Base-by-base conservation (phyloP, 2,797 vertebrate genomes). In the Periparus ater region DNA sequence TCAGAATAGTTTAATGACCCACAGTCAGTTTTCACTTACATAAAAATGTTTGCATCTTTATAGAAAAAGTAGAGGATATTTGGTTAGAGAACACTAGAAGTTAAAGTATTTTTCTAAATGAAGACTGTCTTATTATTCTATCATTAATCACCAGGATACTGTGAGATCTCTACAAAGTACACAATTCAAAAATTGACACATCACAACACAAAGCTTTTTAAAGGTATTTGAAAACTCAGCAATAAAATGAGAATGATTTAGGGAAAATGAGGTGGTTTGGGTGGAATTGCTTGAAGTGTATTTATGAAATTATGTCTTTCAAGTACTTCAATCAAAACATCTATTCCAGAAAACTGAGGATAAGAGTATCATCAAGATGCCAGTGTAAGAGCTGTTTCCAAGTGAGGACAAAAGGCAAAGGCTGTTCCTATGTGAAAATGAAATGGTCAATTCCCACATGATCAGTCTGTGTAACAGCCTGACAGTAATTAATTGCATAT, bases 201-300 rank as follows among this genome's bases (percentile, higher is more conserved):
- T 38, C 78, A 77, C 72, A 91, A 91, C 30, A n/a, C 44, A 62
- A 55, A 65, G 44, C 34, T 71, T 96, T 96, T 90, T 84, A 96
- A 96, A 83, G 54, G 26, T 72, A 95, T 94, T 71, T 96, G 71
- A 88, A 87, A 96, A 86, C 87, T 96, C 70, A 92, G 68, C 75
- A 94, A 92, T 60, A 66, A 67, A 95, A 94, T 84, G 30, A 88
- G 55, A 95, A 90, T 53, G 48, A 82, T 68, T 94, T 94, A 65
- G 62, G 50, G 22, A 86, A 32, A 44, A 93, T 89, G 40, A 91
- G 55, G 60, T 78, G 29, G 63, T 79, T 92, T 75, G 58, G 40
- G 36, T 76, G 65, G 88, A 92, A 94, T 62, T 86, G 29, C 14
- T 94, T 95, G 53, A 80, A 78, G 32, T 54, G 21, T 65, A 95